Evolutionary conservation across 2,797 vertebrate genomes (phyloP), one percentile per base, ranked within the genome.

Genomic region (Dendrocincla fuliginosa): DNA sequence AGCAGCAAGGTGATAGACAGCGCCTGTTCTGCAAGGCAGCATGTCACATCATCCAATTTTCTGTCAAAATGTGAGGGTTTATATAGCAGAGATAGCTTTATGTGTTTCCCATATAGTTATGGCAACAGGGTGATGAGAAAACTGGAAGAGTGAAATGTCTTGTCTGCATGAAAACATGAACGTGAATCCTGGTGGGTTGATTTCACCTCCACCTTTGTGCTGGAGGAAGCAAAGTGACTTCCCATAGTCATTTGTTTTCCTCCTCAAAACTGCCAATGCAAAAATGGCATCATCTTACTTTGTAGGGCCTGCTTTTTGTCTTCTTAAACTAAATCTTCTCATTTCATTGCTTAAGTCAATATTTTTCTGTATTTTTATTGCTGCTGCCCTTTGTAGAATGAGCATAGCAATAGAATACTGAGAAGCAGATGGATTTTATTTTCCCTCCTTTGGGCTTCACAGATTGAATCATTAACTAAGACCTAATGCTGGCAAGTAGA

Each of bases 1-100:
- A 97, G 90, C 89, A 94, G 89, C 70, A 70, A 96, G 86, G 94
- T 97, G 95, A 96, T 94, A 94, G 94, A 92, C 94, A 96, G 92
- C 0, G 7, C 89, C 81, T 93, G 88, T 87, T 95, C 90, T 80
- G 69, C 81, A 84, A 94, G 64, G 86, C 89, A 96, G 75, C 64
- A n/a, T 80, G 92, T 93, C 92, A 75, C 44, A 89, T 77, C 86
- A 95, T 90, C 95, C 95, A 93, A 92, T 94, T 96, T 91, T 71
- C 90, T 95, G 92, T 93, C 93, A 94, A 92, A 94, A 95, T 89
- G 56, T 53, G 61, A 84, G 49, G 55, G 64, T 91, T 96, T 96
- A 93, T 96, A 91, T 81, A 75, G 44, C 22, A 67, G n/a, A 82
- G 75, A 87, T 67, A 90, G 60, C 71, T 95, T 90, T 89, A 80